Percentiles rank a stretch among this genome's conserved stretches.
phyloP scores from a whole-genome alignment of 2,797 vertebrate species.

The Lemur catta region DNA sequence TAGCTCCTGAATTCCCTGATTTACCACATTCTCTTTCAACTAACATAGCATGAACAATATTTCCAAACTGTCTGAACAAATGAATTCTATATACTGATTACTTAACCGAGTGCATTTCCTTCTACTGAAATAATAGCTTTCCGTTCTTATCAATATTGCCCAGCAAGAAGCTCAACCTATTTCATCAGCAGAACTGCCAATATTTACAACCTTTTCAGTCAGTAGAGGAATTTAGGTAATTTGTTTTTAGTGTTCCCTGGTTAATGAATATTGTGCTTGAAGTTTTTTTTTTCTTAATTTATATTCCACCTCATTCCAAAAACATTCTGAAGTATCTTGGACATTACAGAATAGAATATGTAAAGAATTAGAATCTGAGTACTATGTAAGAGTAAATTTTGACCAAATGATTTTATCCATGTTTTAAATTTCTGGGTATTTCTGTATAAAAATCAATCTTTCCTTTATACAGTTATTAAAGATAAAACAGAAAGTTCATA shows the following conservation, averaged over 20 bases:
- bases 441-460: not conserved
- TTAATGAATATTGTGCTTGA: constrained; percentile 54
- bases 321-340: not conserved
- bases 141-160: constrained; percentile 55
- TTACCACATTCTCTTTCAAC: not conserved
- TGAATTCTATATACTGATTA: constrained; percentile 14
- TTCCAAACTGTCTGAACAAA: not conserved
- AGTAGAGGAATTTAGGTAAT: constrained; percentile 52
- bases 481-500: not conserved
- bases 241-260: constrained; percentile 50
- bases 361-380: not conserved
- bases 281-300: constrained; percentile 38
- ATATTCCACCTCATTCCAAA: not conserved
- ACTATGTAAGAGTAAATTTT: not conserved
- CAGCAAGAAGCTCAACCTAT: constrained; percentile 51
- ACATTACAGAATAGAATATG: not conserved
- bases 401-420: not conserved
- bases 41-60: not conserved
- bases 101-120: constrained; percentile 3
- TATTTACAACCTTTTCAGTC: constrained; percentile 59
- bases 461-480: not conserved
- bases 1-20: not conserved
- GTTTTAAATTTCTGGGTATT: not conserved
- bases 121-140: constrained; percentile 22
- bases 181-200: constrained; percentile 49